A percentile compares a stretch with the other conserved stretches of the same genome.
These are phyloP conservation scores for Centropus unirufus DNA, from an alignment of 2,113 vertebrate genomes.

Conservation along the genomic window DNA sequence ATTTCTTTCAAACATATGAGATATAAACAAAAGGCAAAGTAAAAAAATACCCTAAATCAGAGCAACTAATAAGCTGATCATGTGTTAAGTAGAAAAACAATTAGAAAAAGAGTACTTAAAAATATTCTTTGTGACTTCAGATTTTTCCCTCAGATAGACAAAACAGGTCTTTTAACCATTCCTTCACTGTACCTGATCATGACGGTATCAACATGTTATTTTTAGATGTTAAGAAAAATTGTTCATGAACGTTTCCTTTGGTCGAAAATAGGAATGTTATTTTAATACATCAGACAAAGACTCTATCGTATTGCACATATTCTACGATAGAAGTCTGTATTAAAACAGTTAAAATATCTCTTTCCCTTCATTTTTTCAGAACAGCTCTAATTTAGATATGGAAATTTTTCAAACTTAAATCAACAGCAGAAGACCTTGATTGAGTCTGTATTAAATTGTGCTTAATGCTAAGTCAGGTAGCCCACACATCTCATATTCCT, in stretches of 20 bases:
- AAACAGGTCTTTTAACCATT: neutral
- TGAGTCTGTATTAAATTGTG: neutral
- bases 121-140: neutral
- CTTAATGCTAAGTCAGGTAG: constrained; percentile 5
- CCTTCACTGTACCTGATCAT: neutral
- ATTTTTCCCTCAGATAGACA: neutral
- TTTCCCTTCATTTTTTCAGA: neutral
- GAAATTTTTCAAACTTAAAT: constrained; percentile 36
- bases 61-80: neutral
- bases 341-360: neutral
- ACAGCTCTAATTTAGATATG: constrained; percentile 14
- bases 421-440: neutral
- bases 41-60: neutral
- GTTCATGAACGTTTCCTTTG: neutral
- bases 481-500: neutral
- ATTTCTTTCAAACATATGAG: neutral
- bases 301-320: neutral
- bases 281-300: neutral
- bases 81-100: neutral
- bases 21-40: neutral
- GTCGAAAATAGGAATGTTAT: neutral
- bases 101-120: neutral
- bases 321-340: neutral
- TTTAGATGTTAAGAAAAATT: neutral
- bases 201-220: neutral